phyloP scores from a whole-genome alignment of 2,113 vertebrate genomes.

The Dunckerocampus dactyliophorus region DNA sequence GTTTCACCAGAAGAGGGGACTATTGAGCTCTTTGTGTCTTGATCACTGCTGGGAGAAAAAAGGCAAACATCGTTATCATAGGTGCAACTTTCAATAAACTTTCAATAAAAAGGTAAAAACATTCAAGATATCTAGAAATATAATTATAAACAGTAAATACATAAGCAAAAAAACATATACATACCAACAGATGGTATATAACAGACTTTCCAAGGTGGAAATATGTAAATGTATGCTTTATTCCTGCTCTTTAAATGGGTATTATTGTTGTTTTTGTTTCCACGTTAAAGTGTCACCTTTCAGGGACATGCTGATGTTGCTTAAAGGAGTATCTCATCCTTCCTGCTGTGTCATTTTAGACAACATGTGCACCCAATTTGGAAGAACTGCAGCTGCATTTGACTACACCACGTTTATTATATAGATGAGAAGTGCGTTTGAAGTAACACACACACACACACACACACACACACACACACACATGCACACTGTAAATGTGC shows the following conservation, averaged over 20 bases:
- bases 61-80: slow-evolving; percentile 4
- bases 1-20: slow-evolving; percentile 45
- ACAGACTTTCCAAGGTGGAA: background rate
- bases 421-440: slow-evolving; percentile 25
- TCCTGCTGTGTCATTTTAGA: slow-evolving; percentile 17
- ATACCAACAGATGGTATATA: background rate
- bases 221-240: too few relatives aligned
- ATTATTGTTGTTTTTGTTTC: background rate
- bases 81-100: background rate
- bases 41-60: slow-evolving; percentile 27
- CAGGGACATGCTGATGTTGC: background rate
- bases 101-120: background rate
- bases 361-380: slow-evolving; percentile 39
- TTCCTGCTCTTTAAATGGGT: background rate
- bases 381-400: slow-evolving; percentile 22
- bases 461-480: too few relatives aligned
- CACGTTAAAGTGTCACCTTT: slow-evolving; percentile 9
- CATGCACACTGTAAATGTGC: slow-evolving; percentile 13
- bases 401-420: slow-evolving; percentile 17
- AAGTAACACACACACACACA: slow-evolving; percentile 6
- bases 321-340: slow-evolving; percentile 25
- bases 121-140: background rate
- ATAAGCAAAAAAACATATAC: too few relatives aligned
- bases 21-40: slow-evolving; percentile 38
- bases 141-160: too few relatives aligned